A percentile compares a stretch with the other conserved stretches of the same genome.
Evolutionary conservation across 2,888 invertebrate genomes (phyloP).

Genomic region (Drosophila nr. perissopoda): DNA sequence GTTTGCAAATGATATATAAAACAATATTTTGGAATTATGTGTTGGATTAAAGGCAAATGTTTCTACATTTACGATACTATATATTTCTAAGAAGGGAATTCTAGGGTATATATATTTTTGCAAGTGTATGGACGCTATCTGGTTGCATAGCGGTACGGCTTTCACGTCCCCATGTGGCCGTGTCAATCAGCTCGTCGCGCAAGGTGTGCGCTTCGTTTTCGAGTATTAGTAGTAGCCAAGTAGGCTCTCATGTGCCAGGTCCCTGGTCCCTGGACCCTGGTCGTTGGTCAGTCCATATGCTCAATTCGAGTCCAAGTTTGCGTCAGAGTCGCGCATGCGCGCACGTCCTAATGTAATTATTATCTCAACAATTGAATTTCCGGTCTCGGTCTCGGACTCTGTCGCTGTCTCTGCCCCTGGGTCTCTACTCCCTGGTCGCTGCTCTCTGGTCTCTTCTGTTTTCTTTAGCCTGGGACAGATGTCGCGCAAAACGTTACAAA

Average conservation of each 20-base stretch:
- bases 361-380: slow-evolving; percentile 84
- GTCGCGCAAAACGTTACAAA: slow-evolving; percentile 83
- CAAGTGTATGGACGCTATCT: slow-evolving; percentile 20
- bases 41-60: background rate
- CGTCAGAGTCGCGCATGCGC: slow-evolving; percentile 72
- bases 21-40: background rate
- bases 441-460: slow-evolving; percentile 33
- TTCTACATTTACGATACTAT: background rate
- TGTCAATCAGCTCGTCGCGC: slow-evolving; percentile 81
- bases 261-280: slow-evolving; percentile 8
- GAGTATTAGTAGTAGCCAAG: slow-evolving; percentile 29
- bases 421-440: slow-evolving; percentile 26
- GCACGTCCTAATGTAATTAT: slow-evolving; percentile 83
- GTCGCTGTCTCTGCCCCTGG: slow-evolving; percentile 10
- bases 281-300: slow-evolving; percentile 46
- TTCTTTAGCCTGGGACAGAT: slow-evolving; percentile 67
- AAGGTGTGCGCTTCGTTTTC: slow-evolving; percentile 70
- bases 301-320: slow-evolving; percentile 34
- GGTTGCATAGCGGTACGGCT: slow-evolving; percentile 26
- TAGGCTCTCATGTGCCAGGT: slow-evolving; percentile 17
- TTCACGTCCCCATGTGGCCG: slow-evolving; percentile 74
- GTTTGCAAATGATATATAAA: background rate
- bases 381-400: slow-evolving; percentile 64
- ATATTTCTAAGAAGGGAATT: background rate
- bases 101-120: background rate